Conservation (phyloP, 2,797 vertebrate genomes). For the Menidia menidia region DNA sequence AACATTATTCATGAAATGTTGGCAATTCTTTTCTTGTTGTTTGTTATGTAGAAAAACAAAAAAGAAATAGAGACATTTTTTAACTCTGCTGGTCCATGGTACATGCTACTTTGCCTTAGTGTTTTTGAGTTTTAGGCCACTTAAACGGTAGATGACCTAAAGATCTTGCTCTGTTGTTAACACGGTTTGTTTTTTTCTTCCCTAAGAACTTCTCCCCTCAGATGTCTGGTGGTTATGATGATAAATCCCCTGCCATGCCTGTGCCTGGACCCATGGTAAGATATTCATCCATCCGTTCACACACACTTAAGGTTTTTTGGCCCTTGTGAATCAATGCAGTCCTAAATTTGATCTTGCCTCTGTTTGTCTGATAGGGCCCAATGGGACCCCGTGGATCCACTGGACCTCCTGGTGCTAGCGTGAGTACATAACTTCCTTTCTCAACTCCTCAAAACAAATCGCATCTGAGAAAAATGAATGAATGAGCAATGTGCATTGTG, state of each 20-base stretch:
- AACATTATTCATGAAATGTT: background rate
- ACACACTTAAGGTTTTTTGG: background rate
- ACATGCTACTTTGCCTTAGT: no score
- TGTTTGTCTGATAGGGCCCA: slow-evolving; percentile 85
- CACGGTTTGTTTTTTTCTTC: slow-evolving; percentile 20
- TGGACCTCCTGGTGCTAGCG: slow-evolving; percentile 89
- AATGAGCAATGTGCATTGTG: background rate
- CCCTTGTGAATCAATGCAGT: background rate
- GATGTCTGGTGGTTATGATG: slow-evolving; percentile 92
- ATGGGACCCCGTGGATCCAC: slow-evolving; percentile 93
- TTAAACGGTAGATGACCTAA: background rate
- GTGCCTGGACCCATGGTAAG: slow-evolving; percentile 93
- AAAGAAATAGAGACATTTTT: background rate
- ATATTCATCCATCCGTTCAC: slow-evolving; percentile 4
- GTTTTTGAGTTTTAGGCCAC: background rate
- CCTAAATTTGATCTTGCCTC: slow-evolving; percentile 27
- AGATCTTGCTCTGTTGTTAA: background rate
- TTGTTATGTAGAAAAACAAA: background rate
- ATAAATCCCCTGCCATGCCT: slow-evolving; percentile 88
- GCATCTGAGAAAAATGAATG: background rate
- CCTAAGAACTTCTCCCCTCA: slow-evolving; percentile 97
- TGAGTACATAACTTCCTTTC: slow-evolving; percentile 78
- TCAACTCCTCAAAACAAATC: background rate
- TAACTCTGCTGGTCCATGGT: background rate
- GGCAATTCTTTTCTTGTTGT: background rate